phyloP scores from a whole-genome alignment of 2,888 invertebrate species.

The Erebia ligea region DNA sequence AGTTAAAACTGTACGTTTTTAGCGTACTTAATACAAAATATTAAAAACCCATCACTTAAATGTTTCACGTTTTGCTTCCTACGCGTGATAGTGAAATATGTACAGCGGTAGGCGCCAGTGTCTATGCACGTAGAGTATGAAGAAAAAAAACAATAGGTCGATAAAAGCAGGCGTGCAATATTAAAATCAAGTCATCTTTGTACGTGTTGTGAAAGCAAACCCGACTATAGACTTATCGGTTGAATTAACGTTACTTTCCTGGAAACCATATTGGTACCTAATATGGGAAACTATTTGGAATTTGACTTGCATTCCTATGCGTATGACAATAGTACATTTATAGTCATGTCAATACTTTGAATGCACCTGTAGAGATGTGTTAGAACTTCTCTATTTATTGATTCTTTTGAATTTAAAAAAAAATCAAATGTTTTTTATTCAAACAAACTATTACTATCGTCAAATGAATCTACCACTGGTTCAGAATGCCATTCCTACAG shows the following conservation, averaged over 20 bases:
- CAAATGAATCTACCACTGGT: too few relatives aligned
- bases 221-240: background rate
- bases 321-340: background rate
- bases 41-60: background rate
- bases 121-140: constrained; percentile 57
- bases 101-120: constrained; percentile 33
- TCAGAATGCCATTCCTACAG: too few relatives aligned
- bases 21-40: background rate
- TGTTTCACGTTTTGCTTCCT: background rate
- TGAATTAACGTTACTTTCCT: background rate
- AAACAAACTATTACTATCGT: too few relatives aligned
- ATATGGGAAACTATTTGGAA: background rate
- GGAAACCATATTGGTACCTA: constrained; percentile 1
- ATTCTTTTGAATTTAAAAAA: background rate
- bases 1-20: too few relatives aligned
- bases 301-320: background rate
- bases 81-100: background rate
- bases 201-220: constrained; percentile 64
- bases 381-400: background rate
- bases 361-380: too few relatives aligned
- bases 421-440: too few relatives aligned
- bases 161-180: constrained; percentile 70
- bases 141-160: constrained; percentile 66
- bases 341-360: background rate
- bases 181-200: constrained; percentile 76